Percentiles rank a stretch among this genome's conserved stretches.
phyloP scores from a whole-genome alignment of 1,140 invertebrate species.

The Macrobrachium nipponense region DNA sequence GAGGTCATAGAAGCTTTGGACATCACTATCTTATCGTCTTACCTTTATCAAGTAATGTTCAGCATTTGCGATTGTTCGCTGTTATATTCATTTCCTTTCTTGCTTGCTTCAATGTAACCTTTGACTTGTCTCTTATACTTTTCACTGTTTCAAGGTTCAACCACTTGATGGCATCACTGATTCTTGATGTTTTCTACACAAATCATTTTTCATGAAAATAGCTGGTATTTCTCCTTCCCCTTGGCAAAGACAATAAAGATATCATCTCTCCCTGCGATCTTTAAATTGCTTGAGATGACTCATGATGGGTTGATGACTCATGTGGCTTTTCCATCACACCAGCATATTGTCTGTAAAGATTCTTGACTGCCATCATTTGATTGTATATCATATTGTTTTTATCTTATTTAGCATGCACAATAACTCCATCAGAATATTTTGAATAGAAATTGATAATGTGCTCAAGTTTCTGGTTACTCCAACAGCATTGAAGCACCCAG shows the following conservation, averaged over 20 bases:
- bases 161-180: neutral
- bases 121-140: neutral
- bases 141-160: neutral
- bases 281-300: neutral
- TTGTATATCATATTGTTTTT: neutral
- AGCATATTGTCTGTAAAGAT: constrained; percentile 2
- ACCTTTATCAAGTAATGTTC: constrained; percentile 10
- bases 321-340: constrained; percentile 8
- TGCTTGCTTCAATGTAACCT: neutral
- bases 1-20: neutral
- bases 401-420: constrained; percentile 1
- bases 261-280: neutral
- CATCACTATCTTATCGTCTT: neutral
- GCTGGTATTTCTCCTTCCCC: constrained; percentile 8
- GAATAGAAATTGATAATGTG: constrained; percentile 6
- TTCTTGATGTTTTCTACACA: neutral
- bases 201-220: neutral
- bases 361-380: constrained; percentile 20
- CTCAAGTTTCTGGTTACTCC: constrained; percentile 12
- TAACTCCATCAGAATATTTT: constrained; percentile 12
- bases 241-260: constrained; percentile 1
- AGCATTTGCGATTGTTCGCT: neutral
- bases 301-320: constrained; percentile 3
- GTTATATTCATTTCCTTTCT: neutral
- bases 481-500: too few relatives aligned